Evolutionary conservation across 2,113 vertebrate species (phyloP).

Genomic region (Chaenocephalus aceratus): DNA sequence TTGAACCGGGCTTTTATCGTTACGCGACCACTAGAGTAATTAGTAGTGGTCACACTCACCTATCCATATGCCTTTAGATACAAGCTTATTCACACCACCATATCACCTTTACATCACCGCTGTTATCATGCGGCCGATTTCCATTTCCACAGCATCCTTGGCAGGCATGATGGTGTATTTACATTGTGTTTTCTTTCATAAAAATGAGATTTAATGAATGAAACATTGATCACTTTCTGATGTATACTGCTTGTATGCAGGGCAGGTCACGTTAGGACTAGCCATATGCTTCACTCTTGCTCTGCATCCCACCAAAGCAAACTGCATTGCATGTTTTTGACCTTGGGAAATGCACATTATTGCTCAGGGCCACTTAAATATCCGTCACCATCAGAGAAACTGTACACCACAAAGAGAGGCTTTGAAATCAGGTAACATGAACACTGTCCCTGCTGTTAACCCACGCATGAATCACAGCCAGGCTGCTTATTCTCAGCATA

Average conservation of each 20-base stretch:
- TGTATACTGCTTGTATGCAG: neutral
- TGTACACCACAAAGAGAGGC: slow-evolving; percentile 25
- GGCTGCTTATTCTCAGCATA: slow-evolving; percentile 33
- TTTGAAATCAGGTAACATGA: slow-evolving; percentile 42
- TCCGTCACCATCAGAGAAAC: slow-evolving; percentile 46
- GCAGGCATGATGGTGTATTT: slow-evolving; percentile 26
- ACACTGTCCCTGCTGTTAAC: slow-evolving; percentile 6
- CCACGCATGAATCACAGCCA: slow-evolving; percentile 28
- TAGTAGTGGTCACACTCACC: slow-evolving; percentile 34
- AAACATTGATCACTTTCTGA: slow-evolving; percentile 1
- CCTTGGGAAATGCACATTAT: slow-evolving; percentile 73
- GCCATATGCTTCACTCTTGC: slow-evolving; percentile 12
- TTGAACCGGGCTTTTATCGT: slow-evolving; percentile 23
- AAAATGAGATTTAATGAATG: slow-evolving; percentile 35
- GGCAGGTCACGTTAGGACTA: slow-evolving; percentile 17
- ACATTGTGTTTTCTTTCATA: neutral
- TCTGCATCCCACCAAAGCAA: slow-evolving; percentile 40
- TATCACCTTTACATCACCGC: slow-evolving; percentile 6
- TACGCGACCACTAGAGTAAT: slow-evolving; percentile 25
- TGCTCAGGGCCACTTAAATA: slow-evolving; percentile 60
- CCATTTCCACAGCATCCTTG: slow-evolving; percentile 31
- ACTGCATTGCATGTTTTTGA: slow-evolving; percentile 53
- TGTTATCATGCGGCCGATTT: slow-evolving; percentile 37
- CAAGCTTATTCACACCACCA: slow-evolving; percentile 19
- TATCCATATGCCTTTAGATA: slow-evolving; percentile 38